phyloP scores from a whole-genome alignment of 1,140 invertebrate species.

The Drusus annulatus region DNA sequence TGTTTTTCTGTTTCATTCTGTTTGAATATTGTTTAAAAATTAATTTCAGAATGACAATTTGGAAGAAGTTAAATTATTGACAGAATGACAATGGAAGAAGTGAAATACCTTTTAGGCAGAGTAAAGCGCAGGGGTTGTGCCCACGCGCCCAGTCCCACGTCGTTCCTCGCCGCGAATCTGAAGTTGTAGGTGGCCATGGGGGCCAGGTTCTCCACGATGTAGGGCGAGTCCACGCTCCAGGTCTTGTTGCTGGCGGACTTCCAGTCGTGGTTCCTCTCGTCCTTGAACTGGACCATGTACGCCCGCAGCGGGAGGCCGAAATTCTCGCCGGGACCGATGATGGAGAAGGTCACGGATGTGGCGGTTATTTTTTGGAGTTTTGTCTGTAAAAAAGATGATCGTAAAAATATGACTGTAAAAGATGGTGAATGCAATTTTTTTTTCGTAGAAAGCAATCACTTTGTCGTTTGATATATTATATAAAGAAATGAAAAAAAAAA shows the following conservation, averaged over 20 bases:
- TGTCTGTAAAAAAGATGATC: too few relatives aligned
- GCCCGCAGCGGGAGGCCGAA: slow-evolving; percentile 82
- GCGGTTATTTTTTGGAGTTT: slow-evolving; percentile 81
- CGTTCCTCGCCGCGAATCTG: slow-evolving; percentile 87
- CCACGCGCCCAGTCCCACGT: slow-evolving; percentile 86
- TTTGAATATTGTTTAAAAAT: neutral
- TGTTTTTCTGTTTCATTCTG: too few relatives aligned
- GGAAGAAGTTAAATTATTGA: neutral
- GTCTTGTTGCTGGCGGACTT: slow-evolving; percentile 78
- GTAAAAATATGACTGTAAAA: too few relatives aligned
- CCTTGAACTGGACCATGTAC: slow-evolving; percentile 83
- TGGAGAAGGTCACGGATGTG: slow-evolving; percentile 86
- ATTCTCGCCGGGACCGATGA: slow-evolving; percentile 80
- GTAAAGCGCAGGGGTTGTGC: slow-evolving; percentile 71
- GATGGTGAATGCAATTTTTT: too few relatives aligned
- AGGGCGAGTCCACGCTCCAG: slow-evolving; percentile 82
- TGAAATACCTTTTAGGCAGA: slow-evolving; percentile 70
- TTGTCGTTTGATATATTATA: too few relatives aligned
- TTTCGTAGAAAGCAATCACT: too few relatives aligned
- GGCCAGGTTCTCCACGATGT: slow-evolving; percentile 85
- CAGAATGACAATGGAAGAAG: neutral
- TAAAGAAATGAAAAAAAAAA: slow-evolving; percentile 60
- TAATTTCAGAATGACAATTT: neutral
- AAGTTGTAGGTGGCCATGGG: slow-evolving; percentile 88
- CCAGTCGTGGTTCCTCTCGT: slow-evolving; percentile 78